Conservation (phyloP, 2,888 invertebrate species). For the Drosophila dives region DNA sequence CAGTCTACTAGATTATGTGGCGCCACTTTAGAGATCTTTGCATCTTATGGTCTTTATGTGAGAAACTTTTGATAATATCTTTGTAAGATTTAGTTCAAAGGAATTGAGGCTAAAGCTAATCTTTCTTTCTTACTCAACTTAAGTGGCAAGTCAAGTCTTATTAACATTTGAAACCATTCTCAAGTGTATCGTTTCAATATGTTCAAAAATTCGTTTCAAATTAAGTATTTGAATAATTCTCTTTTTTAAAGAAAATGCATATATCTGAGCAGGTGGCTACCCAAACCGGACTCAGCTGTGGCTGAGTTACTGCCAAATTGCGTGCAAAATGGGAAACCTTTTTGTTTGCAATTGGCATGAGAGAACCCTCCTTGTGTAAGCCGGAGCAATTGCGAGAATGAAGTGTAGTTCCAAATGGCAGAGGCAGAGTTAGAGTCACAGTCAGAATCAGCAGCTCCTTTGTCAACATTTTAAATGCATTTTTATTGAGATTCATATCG, state of each 20-base stretch:
- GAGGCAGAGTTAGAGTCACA: not conserved
- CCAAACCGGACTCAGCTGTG: constrained; percentile 63
- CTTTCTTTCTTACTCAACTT: not conserved
- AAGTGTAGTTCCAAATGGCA: constrained; percentile 34
- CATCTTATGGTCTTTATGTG: not conserved
- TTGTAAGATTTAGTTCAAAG: not conserved
- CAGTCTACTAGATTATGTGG: not conserved
- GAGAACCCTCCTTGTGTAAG: constrained; percentile 19
- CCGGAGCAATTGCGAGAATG: constrained; percentile 39
- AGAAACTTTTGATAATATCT: not conserved
- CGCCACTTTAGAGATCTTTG: constrained; percentile 6
- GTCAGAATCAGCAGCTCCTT: constrained; percentile 56
- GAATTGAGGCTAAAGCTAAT: not conserved
- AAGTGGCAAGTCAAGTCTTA: not conserved
- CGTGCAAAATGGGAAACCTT: constrained; percentile 60
- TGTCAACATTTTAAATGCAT: constrained; percentile 84
- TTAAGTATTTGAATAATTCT: constrained; percentile 67
- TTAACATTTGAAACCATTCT: constrained; percentile 7
- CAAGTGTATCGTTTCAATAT: constrained; percentile 61
- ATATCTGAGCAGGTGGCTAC: constrained; percentile 37
- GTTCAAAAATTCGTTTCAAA: constrained; percentile 62
- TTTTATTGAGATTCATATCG: constrained; percentile 83
- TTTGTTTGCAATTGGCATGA: constrained; percentile 30
- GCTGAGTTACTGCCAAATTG: constrained; percentile 71
- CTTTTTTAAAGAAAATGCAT: constrained; percentile 1